Evolutionary conservation across 2,113 vertebrate genomes (phyloP).

Genomic region (Tachysurus fulvidraco): DNA sequence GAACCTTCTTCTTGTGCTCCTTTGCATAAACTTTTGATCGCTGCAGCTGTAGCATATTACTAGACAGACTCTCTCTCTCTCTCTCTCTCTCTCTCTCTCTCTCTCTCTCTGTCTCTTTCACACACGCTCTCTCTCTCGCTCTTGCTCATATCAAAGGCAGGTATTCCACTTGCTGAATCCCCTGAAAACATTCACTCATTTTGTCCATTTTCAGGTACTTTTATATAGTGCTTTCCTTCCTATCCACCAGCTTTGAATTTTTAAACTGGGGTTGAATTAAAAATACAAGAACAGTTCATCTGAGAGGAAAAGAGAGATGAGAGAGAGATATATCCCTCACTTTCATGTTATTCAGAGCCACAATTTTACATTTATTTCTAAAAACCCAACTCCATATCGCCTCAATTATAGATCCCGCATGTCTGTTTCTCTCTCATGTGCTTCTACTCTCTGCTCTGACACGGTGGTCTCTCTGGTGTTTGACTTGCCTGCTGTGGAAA

Average conservation of each 20-base stretch:
- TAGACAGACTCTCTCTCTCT: neutral
- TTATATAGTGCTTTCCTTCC: slow-evolving; percentile 2
- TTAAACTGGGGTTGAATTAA: slow-evolving; percentile 60
- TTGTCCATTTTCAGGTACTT: slow-evolving; percentile 50
- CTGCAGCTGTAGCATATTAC: neutral
- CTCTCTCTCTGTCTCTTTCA: neutral
- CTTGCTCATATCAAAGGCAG: slow-evolving; percentile 25
- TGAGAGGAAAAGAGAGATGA: slow-evolving; percentile 31
- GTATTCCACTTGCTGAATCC: slow-evolving; percentile 36
- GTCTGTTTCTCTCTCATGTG: neutral
- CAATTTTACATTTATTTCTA: slow-evolving; percentile 56
- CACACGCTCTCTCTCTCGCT: neutral
- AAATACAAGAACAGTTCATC: slow-evolving; percentile 55
- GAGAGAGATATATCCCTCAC: neutral
- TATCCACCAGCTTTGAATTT: slow-evolving; percentile 45
- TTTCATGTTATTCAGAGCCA: slow-evolving; percentile 27
- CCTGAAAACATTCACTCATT: slow-evolving; percentile 49
- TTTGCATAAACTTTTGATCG: neutral
- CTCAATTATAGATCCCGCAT: slow-evolving; percentile 48
- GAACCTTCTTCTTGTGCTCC: slow-evolving; percentile 1
- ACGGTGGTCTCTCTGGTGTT: neutral
- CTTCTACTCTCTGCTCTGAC: neutral
- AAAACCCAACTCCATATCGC: slow-evolving; percentile 30
- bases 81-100: slow-evolving; percentile 1
- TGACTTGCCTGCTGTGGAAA: slow-evolving; percentile 1